Conservation (phyloP, 2,113 vertebrate genomes). For the Microcebus tavaratra region DNA sequence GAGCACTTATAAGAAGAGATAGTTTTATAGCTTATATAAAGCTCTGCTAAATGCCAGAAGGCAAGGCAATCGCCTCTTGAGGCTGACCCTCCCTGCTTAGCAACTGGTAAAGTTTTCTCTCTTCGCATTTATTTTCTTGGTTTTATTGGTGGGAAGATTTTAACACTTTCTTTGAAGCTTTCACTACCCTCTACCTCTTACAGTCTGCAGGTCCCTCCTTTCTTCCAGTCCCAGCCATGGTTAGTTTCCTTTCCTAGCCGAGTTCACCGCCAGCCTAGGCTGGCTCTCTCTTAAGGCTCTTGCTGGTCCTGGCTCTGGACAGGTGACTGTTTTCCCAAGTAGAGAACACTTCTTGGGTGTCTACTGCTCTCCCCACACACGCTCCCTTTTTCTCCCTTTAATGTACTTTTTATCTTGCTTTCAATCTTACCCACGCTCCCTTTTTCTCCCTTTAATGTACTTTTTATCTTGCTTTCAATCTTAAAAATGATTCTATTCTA, state of each 20-base stretch:
- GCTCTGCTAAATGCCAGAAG: background rate
- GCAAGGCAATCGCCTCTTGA: too few relatives aligned
- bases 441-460: background rate
- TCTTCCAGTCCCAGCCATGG: background rate
- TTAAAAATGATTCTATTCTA: background rate
- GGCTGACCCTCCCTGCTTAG: background rate
- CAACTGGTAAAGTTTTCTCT: background rate
- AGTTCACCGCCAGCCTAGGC: background rate
- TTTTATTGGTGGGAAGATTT: background rate
- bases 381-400: background rate
- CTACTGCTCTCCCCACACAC: background rate
- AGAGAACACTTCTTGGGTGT: background rate
- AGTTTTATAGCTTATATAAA: rapidly evolving
- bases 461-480: background rate
- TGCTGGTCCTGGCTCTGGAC: background rate
- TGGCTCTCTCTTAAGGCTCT: background rate
- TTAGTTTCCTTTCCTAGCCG: background rate
- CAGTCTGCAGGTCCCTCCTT: background rate
- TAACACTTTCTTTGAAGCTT: background rate
- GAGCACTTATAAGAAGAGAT: background rate
- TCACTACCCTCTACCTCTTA: background rate
- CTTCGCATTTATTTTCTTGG: background rate
- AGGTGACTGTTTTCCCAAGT: background rate
- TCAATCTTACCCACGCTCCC: background rate
- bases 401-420: background rate